These are phyloP conservation scores for Anthoptus insignis DNA, from an alignment of 2,888 invertebrate genomes.

Conservation along the genomic window DNA sequence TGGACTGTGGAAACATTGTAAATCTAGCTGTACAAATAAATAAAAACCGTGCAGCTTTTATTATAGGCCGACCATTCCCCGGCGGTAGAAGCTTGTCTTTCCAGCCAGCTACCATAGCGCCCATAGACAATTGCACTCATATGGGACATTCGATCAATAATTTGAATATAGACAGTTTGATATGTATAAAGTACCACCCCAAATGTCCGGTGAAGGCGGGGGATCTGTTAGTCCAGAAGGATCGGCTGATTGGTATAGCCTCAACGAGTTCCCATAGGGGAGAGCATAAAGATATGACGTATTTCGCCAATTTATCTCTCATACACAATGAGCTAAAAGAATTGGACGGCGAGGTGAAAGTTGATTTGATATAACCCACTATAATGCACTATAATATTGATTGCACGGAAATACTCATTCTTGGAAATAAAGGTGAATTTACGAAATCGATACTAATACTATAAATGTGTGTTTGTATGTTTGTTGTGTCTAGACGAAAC, in stretches of 20 bases:
- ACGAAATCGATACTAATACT: too few relatives aligned
- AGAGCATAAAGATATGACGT: conserved; percentile 59
- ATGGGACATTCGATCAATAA: conserved; percentile 42
- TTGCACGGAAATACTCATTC: too few relatives aligned
- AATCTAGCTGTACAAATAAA: conserved; percentile 53
- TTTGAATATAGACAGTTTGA: conserved; percentile 56
- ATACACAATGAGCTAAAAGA: conserved; percentile 57
- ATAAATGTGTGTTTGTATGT: too few relatives aligned
- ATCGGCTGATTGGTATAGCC: conserved; percentile 65
- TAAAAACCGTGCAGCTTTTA: conserved; percentile 49
- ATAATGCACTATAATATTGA: too few relatives aligned
- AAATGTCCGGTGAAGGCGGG: conserved; percentile 72
- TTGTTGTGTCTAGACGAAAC: too few relatives aligned
- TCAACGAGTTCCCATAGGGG: conserved; percentile 60
- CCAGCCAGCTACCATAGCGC: conserved; percentile 57
- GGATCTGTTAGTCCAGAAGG: conserved; percentile 69
- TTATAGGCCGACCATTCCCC: conserved; percentile 67
- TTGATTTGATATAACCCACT: conserved; percentile 17
- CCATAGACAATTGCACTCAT: conserved; percentile 20
- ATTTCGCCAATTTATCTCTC: conserved; percentile 64
- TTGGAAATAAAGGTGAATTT: too few relatives aligned
- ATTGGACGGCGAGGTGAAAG: conserved; percentile 51
- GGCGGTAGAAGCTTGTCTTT: conserved; percentile 62
- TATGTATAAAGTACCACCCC: conserved; percentile 65
- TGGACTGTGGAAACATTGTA: conserved; percentile 61